Base-by-base conservation (phyloP, 2,888 invertebrate species). In the Arge pagana region DNA sequence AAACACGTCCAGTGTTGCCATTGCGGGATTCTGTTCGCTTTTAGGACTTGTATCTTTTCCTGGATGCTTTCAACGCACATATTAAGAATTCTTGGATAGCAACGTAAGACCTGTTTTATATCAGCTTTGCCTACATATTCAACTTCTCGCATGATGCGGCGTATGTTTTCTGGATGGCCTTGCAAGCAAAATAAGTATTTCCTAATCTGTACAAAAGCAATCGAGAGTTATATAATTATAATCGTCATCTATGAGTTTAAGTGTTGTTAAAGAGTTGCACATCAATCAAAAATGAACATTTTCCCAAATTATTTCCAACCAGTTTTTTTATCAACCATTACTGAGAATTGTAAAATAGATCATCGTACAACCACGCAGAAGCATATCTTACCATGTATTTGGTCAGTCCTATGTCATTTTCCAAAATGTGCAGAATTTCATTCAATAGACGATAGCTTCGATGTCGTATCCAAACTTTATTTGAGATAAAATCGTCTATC, bases 171-270 rank as follows among this genome's bases (percentile, higher is more conserved):
- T 0, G 86, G 84, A 66, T 85, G 83, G 1, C 78, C 77, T 42
- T 81, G 77, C 37, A 87, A 71, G 2, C 89, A 67, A 58, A 83
- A 88, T n/a, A n/a, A n/a, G n/a, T n/a, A n/a, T n/a, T n/a, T n/a
- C n/a, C 78, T 76, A 8, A 90, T 80, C 59, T 77, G 49, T n/a
- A 13, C 5, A 13, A 49, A 55, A 18, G 39, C 8, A 45, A 59
- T 51, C 30, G 23, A 18, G 2, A 23, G 7, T 19, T 15, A 43
- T 15, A 40, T 13, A 40, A 23, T 15, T 7, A 28, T 19, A 11
- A 11, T 5, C 26, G 7, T 4, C 4, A 6, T 52, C 33, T 45
- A 45, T 16, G n/a, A 21, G n/a, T n/a, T n/a, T n/a, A n/a, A n/a
- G n/a, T n/a, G n/a, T n/a, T n/a, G n/a, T n/a, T n/a, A n/a, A n/a